Evolutionary conservation across 2,888 invertebrate genomes (phyloP), one percentile per base, ranked within the genome.

Genomic region (Drosophila trichaetosa): DNA sequence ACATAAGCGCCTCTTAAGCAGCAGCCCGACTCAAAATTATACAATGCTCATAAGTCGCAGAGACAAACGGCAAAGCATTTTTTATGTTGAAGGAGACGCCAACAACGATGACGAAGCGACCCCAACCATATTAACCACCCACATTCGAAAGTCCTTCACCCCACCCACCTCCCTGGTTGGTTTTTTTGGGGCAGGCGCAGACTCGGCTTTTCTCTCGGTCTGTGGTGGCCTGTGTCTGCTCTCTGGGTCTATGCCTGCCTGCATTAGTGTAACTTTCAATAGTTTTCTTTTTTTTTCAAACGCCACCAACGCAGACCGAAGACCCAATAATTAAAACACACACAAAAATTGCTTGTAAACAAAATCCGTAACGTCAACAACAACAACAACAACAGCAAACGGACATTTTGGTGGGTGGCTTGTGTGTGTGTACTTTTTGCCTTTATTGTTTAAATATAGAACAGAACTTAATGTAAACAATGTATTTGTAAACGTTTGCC

Each of bases 381-480:
- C 21, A 46, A 49, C 40, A 40, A 40, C 31, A 33, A n/a, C 46
- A 58, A 48, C 31, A 46, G 24, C 18, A 42, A 60, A 2, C 73
- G 21, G 27, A 61, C 36, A 52, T 36, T 64, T 60, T 59, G 48
- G 69, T 34, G 42, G 34, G 24, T 16, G 53, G 53, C 42, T 65
- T 31, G 59, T 33, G 61, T 56, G 27, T 48, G 27, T 27, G 52
- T 79, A 58, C 52, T 65, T 60, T 49, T 49, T 66, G 60, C 51
- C 70, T 77, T 73, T 85, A 38, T 69, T 80, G 75, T 62, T 85
- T 72, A 85, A 83, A 90, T 83, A 88, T 88, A 87, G 83, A 71
- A 78, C 66, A 72, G 67, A 80, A 61, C 73, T 49, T 38, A 81
- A 81, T 73, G 88, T 87, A 87, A 88, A 87, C 90, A 87, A 81